A percentile compares a stretch with the other conserved stretches of the same genome.
Evolutionary conservation across 2,797 vertebrate genomes (phyloP).

Genomic region (Sylvilagus floridanus): DNA sequence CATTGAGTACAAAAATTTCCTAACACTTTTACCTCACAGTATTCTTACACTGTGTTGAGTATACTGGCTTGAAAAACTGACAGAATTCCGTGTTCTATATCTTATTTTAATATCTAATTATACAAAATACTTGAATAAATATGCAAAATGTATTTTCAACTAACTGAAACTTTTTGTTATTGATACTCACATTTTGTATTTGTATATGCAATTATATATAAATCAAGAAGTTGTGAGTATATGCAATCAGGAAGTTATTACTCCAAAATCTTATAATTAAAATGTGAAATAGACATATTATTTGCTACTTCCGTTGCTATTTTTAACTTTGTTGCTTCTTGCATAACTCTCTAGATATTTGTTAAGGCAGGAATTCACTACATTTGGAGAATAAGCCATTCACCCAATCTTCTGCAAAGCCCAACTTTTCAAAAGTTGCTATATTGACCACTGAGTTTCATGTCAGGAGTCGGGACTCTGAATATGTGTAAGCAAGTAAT

Average conservation of each 20-base stretch:
- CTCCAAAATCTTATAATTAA: neutral
- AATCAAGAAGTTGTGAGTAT: neutral
- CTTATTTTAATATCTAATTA: conserved; percentile 12
- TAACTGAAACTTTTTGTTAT: conserved; percentile 16
- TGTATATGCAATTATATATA: too few species aligned
- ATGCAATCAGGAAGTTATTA: neutral
- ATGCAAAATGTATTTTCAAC: neutral
- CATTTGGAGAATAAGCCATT: neutral
- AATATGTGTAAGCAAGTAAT: neutral
- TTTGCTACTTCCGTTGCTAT: neutral
- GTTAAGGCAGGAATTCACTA: neutral
- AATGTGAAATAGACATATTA: neutral
- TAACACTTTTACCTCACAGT: neutral
- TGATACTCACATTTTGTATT: conserved; percentile 5
- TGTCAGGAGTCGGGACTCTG: neutral
- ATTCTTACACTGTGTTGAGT: neutral
- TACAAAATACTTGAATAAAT: neutral
- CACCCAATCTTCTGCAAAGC: neutral
- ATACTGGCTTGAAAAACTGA: neutral
- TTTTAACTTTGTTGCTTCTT: neutral
- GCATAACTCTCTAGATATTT: conserved; percentile 7
- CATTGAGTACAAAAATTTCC: neutral
- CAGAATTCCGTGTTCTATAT: neutral
- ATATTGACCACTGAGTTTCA: neutral
- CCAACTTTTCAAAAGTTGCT: neutral